Evolutionary conservation across 1,140 invertebrate genomes (phyloP), one percentile per base, ranked within the genome.

Genomic region (Papilio machaon): DNA sequence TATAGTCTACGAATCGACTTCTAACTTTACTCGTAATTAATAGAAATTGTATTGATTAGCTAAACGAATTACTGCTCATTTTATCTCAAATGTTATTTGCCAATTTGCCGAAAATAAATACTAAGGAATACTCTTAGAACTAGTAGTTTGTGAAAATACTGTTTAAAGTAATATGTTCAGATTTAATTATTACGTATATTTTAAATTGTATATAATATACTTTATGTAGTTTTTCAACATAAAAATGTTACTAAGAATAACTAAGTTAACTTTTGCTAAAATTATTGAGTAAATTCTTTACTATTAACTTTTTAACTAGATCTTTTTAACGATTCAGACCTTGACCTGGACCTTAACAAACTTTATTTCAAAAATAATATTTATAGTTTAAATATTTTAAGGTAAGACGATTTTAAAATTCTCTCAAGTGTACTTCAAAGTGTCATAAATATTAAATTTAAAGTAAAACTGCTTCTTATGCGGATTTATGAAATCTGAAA

Each of bases 1-100:
- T 73, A 73, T 43, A 73, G 70, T 19, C 70, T 43, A 73, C 70
- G 38, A 73, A 64, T 64, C 60, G 60, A 73, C 15, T 73, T 73
- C 70, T 73, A 73, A 73, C 70, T 73, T 73, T 73, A 73, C 70
- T 73, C 70, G 70, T 46, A 73, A 73, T 73, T 73, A 73, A 73
- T 73, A 73, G 70, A n/a, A 73, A 17, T 38, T 11, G 30, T n/a
- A 73, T 73, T 73, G 70, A 73, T 73, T 46, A 73, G 13, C 30
- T 73, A 73, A 73, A 73, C n/a, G 38, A 73, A 73, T 46, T 73
- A 73, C 38, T 73, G 38, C 70, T n/a, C 4, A 73, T 73, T 46
- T 73, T 46, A 73, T 73, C 70, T 73, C 1, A 64, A 11, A 64
- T 5, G 49, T 52, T 52, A 19, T 64, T 64, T 64, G 10, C 2